Evolutionary conservation across 30 jellyfish, hydroid and myxozoan genomes (phyloP).

Genomic region (Chrysaora quinquecirrha): DNA sequence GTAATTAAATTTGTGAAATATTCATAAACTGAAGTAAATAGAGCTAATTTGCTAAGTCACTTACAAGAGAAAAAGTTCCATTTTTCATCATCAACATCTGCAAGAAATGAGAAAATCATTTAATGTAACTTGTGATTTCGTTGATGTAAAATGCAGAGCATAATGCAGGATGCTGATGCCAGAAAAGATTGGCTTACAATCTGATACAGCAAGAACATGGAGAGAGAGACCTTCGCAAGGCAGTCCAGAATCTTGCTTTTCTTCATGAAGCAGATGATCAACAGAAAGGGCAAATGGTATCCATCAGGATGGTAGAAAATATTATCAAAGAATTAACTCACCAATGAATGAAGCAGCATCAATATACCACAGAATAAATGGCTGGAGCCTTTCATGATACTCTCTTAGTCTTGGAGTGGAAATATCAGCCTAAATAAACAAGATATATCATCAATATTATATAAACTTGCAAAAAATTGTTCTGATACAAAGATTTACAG

Average conservation of each 20-base stretch:
- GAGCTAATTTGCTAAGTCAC: too few relatives aligned
- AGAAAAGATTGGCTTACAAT: too few relatives aligned
- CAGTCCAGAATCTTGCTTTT: too few relatives aligned
- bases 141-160: too few relatives aligned
- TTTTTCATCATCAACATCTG: conserved; percentile 92
- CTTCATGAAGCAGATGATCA: too few relatives aligned
- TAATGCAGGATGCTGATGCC: too few relatives aligned
- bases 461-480: not conserved
- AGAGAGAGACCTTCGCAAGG: too few relatives aligned
- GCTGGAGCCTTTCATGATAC: conserved; percentile 87
- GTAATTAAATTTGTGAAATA: too few relatives aligned
- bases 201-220: too few relatives aligned
- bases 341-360: conserved; percentile 98
- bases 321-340: not conserved
- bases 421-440: conserved; percentile 71
- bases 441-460: not conserved
- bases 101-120: conserved; percentile 4
- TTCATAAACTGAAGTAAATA: too few relatives aligned
- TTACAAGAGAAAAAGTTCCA: conserved; percentile 92
- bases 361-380: conserved; percentile 87
- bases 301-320: too few relatives aligned
- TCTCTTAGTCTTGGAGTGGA: conserved; percentile 74
- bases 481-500: not conserved
- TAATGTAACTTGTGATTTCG: not conserved
- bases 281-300: too few relatives aligned